Conservation (phyloP, 1,140 invertebrate species). For the Drosophila sp. region DNA sequence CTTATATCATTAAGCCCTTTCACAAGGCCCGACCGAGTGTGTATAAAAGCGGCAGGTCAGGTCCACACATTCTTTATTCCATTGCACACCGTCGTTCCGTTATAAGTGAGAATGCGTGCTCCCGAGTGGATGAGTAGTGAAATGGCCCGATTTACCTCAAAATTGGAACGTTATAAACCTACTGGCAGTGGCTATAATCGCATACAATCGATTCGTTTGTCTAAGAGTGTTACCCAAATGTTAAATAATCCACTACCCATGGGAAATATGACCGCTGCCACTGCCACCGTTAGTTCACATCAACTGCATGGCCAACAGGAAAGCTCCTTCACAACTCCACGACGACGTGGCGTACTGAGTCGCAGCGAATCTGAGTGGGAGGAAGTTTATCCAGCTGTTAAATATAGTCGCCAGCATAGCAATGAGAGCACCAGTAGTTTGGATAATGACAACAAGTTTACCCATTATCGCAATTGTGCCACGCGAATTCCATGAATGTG, state of each 20-base stretch:
- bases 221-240: conserved; percentile 80
- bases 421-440: conserved; percentile 48
- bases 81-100: background rate
- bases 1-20: conserved; percentile 43
- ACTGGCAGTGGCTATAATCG: conserved; percentile 73
- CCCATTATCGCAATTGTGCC: conserved; percentile 76
- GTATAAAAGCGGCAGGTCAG: conserved; percentile 58
- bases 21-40: background rate
- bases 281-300: conserved; percentile 10
- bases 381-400: conserved; percentile 73
- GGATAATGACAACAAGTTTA: conserved; percentile 53
- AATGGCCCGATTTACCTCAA: conserved; percentile 68
- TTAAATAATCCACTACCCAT: conserved; percentile 74
- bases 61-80: conserved; percentile 52
- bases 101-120: conserved; percentile 55
- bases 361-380: conserved; percentile 74
- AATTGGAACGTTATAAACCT: conserved; percentile 75
- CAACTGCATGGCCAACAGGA: conserved; percentile 41
- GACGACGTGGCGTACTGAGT: conserved; percentile 70
- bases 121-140: conserved; percentile 78
- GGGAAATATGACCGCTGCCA: conserved; percentile 22
- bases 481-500: conserved; percentile 65
- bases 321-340: conserved; percentile 43
- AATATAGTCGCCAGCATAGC: conserved; percentile 58
- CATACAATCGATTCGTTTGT: conserved; percentile 73